Conservation (phyloP, 2,797 vertebrate species). For the Coranthus polyacanthus region DNA sequence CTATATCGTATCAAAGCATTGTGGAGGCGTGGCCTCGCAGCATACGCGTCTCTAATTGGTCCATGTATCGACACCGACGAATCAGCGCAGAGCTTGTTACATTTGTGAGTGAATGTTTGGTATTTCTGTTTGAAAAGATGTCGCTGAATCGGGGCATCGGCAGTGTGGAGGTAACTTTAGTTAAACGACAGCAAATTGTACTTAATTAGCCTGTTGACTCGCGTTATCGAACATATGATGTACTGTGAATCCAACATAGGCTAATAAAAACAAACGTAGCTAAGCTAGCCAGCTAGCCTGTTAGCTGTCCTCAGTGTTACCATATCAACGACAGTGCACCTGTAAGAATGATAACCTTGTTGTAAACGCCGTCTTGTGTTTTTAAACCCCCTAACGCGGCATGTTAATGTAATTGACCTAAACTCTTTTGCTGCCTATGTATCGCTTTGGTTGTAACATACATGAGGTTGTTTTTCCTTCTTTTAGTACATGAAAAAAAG, state of each 20-base stretch:
- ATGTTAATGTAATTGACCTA: not conserved
- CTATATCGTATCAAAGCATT: slow-evolving; percentile 11
- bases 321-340: slow-evolving; percentile 48
- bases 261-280: not conserved
- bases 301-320: slow-evolving; percentile 45
- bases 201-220: not conserved
- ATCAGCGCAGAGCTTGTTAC: slow-evolving; percentile 67
- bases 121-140: slow-evolving; percentile 80
- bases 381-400: not conserved
- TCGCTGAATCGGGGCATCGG: slow-evolving; percentile 85
- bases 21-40: not conserved
- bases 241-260: not conserved
- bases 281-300: slow-evolving; percentile 24
- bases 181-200: not conserved
- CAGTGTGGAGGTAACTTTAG: slow-evolving; percentile 80
- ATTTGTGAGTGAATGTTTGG: slow-evolving; percentile 16
- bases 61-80: not conserved
- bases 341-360: not conserved
- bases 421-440: not conserved
- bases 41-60: slow-evolving; percentile 70
- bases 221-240: fast-evolving
- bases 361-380: not conserved
- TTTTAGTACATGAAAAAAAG: slow-evolving; percentile 89
- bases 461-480: slow-evolving; percentile 13
- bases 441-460: not conserved